These are phyloP conservation scores for Scaeva pyrastri DNA, from an alignment of 2,888 invertebrate species.

Conservation along the genomic window DNA sequence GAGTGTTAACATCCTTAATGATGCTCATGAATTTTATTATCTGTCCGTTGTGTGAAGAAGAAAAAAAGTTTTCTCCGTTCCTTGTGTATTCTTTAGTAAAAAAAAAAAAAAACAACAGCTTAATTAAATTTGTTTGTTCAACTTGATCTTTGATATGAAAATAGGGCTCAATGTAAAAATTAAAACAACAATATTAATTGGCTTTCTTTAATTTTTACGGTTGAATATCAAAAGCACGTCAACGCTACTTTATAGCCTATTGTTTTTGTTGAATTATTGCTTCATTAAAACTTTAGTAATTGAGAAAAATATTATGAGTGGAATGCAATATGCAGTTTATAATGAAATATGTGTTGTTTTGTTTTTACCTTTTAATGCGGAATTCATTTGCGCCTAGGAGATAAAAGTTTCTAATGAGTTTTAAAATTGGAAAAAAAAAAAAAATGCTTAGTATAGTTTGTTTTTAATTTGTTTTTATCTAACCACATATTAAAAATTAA, in stretches of 20 bases:
- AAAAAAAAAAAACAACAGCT: not conserved
- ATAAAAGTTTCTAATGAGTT: conserved; percentile 14
- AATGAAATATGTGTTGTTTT: conserved; percentile 23
- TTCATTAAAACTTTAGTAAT: conserved; percentile 22
- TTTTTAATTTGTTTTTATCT: not conserved
- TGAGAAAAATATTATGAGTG: conserved; percentile 6
- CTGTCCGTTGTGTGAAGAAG: conserved; percentile 21
- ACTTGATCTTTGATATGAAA: conserved; percentile 19
- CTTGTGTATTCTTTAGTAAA: not conserved
- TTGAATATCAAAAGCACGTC: conserved; percentile 23
- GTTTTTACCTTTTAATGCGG: not conserved
- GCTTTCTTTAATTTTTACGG: conserved; percentile 7
- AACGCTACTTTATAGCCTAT: not conserved
- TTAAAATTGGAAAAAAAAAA: conserved; percentile 18
- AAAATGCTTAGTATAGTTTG: not conserved
- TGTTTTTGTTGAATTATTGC: conserved; percentile 31
- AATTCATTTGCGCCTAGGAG: not conserved
- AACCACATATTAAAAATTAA: not conserved
- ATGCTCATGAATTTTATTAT: conserved; percentile 39
- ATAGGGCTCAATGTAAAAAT: conserved; percentile 11
- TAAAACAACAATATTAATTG: conserved; percentile 13
- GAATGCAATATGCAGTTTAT: conserved; percentile 52
- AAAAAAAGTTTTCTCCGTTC: conserved; percentile 1
- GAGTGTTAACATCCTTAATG: conserved; percentile 45
- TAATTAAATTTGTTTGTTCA: conserved; percentile 23